Evolutionary conservation across 2,888 invertebrate genomes (phyloP).

Genomic region (Rhogogaster chlorosoma): DNA sequence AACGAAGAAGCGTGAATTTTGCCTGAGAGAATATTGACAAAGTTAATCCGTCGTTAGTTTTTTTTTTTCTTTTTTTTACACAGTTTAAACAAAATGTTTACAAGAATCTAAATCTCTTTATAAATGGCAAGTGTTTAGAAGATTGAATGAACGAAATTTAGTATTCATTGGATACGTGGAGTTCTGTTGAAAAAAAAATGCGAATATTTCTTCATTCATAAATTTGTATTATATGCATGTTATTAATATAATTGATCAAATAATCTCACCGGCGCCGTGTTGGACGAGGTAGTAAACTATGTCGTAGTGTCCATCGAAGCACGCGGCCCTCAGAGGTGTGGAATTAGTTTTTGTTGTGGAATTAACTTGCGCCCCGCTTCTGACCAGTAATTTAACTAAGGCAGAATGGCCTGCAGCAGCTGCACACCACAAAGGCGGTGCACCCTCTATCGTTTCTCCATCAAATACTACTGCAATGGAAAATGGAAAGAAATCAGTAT

Average conservation of each 20-base stretch:
- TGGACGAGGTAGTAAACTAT: conserved; percentile 96
- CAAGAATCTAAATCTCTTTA: background rate
- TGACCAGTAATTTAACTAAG: conserved; percentile 91
- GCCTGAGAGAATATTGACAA: background rate
- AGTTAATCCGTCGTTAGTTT: background rate
- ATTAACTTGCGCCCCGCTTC: conserved; percentile 94
- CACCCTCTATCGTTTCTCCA: conserved; percentile 97
- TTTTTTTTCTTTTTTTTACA: too few relatives aligned
- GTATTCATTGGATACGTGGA: background rate
- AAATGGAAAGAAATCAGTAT: conserved; percentile 39
- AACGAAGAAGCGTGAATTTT: background rate
- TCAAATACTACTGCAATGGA: conserved; percentile 91
- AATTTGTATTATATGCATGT: background rate
- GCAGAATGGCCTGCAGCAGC: conserved; percentile 96
- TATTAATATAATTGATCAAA: background rate
- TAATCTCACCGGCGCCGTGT: conserved; percentile 88
- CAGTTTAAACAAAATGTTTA: background rate
- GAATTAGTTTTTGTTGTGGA: conserved; percentile 97
- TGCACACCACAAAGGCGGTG: conserved; percentile 98
- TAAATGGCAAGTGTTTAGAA: background rate
- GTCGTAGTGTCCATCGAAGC: conserved; percentile 97
- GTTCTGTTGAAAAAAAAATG: background rate
- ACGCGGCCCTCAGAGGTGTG: conserved; percentile 96
- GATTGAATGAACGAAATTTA: background rate
- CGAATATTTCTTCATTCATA: background rate